These are phyloP conservation scores for Theristus sp. DNA, from an alignment of 2,888 invertebrate species.

Conservation along the genomic window DNA sequence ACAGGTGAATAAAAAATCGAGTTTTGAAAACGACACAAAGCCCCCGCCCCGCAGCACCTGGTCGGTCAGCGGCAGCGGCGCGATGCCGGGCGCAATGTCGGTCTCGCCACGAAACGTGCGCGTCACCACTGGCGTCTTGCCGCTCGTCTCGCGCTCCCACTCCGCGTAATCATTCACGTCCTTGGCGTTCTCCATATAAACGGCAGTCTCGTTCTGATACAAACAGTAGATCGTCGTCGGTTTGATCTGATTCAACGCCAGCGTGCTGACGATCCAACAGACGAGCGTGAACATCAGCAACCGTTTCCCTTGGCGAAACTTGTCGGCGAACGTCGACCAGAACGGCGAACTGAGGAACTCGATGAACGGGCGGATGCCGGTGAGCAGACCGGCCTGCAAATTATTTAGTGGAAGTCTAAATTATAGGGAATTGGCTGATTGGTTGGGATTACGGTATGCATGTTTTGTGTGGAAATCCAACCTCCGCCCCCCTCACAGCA, in stretches of 20 bases:
- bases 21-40: no score
- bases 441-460: no score
- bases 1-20: no score
- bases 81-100: background rate
- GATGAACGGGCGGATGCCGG: slow-evolving; percentile 85
- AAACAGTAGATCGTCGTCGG: slow-evolving; percentile 53
- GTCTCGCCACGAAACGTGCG: background rate
- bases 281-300: slow-evolving; percentile 70
- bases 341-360: slow-evolving; percentile 93
- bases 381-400: slow-evolving; percentile 36
- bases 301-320: slow-evolving; percentile 41
- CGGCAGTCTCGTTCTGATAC: background rate
- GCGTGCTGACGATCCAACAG: slow-evolving; percentile 89
- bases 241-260: slow-evolving; percentile 82
- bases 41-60: no score
- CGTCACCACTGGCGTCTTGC: background rate
- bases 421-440: no score
- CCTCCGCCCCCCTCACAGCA: no score
- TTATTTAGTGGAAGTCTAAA: no score
- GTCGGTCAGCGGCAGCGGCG: background rate
- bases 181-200: background rate
- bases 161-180: background rate
- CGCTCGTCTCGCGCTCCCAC: background rate
- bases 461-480: no score
- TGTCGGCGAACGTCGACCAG: slow-evolving; percentile 86